These are phyloP conservation scores for Chionoecetes opilio DNA, from an alignment of 1,140 invertebrate genomes.

Conservation along the genomic window DNA sequence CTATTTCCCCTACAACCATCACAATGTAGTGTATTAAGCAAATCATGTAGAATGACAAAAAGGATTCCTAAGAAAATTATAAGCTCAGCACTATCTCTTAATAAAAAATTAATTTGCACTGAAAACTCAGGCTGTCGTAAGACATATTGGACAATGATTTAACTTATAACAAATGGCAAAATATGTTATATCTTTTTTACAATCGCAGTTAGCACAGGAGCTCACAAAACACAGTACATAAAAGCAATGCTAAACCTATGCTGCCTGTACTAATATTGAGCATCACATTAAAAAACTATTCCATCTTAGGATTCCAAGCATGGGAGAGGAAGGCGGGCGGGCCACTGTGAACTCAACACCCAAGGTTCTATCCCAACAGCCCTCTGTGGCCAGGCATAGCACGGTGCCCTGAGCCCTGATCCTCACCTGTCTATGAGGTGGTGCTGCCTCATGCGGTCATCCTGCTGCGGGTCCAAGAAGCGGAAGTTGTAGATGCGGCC, in stretches of 20 bases:
- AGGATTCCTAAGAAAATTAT: too few species aligned
- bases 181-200: too few species aligned
- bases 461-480: constrained; percentile 95
- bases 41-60: too few species aligned
- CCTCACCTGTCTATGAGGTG: constrained; percentile 68
- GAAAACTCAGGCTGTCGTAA: too few species aligned
- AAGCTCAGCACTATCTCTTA: too few species aligned
- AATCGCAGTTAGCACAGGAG: background rate
- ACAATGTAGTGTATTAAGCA: too few species aligned
- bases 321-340: background rate
- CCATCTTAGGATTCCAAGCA: background rate
- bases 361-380: background rate
- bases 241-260: background rate
- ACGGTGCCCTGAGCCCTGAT: background rate
- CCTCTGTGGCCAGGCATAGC: background rate
- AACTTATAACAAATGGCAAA: too few species aligned
- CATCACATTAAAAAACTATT: background rate
- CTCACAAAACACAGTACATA: background rate
- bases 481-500: constrained; percentile 95
- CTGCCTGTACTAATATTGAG: background rate
- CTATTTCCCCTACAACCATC: too few species aligned
- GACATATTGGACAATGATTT: too few species aligned
- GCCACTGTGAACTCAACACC: background rate
- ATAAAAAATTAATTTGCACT: too few species aligned
- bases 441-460: constrained; percentile 85